Evolutionary conservation across 2,113 vertebrate genomes (phyloP).

Genomic region (Agapornis roseicollis): DNA sequence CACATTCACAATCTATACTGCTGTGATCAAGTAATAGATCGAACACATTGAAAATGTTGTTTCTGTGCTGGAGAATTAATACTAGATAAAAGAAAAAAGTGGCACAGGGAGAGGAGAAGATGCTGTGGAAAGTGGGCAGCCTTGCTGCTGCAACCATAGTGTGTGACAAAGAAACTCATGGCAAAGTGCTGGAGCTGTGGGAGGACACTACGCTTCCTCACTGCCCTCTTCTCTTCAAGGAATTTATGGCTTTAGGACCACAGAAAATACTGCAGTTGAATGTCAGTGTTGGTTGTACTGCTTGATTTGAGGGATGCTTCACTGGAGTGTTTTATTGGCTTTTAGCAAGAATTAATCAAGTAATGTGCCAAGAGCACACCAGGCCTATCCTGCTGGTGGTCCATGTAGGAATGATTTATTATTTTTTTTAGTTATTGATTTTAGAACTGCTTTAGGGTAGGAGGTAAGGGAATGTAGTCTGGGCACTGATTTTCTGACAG

Average conservation of each 20-base stretch:
- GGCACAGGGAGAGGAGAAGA: background rate
- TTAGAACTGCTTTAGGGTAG: background rate
- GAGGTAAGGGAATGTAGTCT: background rate
- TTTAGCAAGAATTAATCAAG: background rate
- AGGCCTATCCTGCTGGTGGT: background rate
- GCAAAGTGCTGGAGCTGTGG: background rate
- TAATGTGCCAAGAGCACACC: background rate
- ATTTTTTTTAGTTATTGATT: background rate
- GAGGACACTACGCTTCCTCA: rapidly evolving
- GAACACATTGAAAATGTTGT: background rate
- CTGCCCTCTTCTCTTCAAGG: background rate
- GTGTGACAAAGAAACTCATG: background rate
- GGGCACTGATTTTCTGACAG: background rate
- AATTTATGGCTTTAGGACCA: rapidly evolving
- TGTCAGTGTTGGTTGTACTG: background rate
- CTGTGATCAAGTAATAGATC: background rate
- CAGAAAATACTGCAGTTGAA: background rate
- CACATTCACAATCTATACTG: background rate
- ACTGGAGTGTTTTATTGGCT: background rate
- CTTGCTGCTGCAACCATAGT: background rate
- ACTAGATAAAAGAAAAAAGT: background rate
- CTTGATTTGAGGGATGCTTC: background rate
- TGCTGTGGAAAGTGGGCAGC: background rate
- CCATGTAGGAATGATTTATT: background rate
- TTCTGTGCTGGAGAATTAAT: background rate